Conservation (phyloP, 37 sponge, comb jelly and placozoan genomes). For the Theonella swinhoei region DNA sequence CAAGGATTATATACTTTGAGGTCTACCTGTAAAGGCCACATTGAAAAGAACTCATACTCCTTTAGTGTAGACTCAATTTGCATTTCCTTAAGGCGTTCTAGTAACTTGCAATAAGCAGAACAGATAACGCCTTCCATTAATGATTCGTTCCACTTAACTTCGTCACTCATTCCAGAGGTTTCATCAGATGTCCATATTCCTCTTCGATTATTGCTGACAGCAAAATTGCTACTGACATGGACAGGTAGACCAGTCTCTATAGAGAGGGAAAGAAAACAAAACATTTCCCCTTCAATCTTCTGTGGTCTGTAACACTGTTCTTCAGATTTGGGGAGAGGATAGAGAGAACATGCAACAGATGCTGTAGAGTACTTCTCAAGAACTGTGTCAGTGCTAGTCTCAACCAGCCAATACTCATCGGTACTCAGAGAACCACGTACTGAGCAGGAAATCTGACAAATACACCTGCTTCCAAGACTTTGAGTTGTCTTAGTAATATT, state of each 20-base stretch:
- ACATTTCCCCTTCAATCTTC: conserved; percentile 28
- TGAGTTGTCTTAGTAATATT: not conserved
- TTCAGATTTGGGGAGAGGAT: not conserved
- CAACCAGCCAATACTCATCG: conserved; percentile 5
- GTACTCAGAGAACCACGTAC: not conserved
- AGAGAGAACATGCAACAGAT: conserved; percentile 35
- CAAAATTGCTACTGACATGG: conserved; percentile 73
- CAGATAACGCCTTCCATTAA: conserved; percentile 47
- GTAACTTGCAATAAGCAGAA: conserved; percentile 27
- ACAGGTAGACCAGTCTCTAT: conserved; percentile 69
- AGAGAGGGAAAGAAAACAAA: conserved; percentile 54
- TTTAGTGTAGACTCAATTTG: not conserved
- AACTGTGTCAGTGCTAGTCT: not conserved
- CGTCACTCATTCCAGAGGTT: not conserved
- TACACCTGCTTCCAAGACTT: not conserved
- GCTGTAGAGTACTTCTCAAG: conserved; percentile 11
- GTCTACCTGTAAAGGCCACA: conserved; percentile 40
- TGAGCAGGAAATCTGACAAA: not conserved
- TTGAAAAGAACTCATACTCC: conserved; percentile 31
- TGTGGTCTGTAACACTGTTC: not conserved
- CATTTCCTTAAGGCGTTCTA: conserved; percentile 21
- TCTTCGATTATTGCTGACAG: conserved; percentile 64
- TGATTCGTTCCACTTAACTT: conserved; percentile 47
- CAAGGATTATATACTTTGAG: conserved; percentile 40
- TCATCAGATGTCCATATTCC: conserved; percentile 65